Percentiles rank a stretch among this genome's conserved stretches.
These are phyloP conservation scores for Cyaniris semiargus DNA, from an alignment of 2,888 invertebrate genomes.

Conservation along the genomic window DNA sequence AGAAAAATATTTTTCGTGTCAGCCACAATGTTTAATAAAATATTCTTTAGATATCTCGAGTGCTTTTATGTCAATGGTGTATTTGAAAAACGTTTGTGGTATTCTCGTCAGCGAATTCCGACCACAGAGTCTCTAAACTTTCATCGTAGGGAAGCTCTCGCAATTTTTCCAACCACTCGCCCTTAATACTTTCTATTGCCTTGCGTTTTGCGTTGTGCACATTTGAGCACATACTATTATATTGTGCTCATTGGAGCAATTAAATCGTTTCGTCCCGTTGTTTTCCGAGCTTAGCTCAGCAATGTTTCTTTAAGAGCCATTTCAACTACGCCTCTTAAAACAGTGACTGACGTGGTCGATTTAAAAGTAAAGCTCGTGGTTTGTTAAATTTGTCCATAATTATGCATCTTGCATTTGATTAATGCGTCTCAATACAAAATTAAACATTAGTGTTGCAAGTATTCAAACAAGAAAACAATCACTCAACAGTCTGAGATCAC, in stretches of 20 bases:
- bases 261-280: no score
- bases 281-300: no score
- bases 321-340: no score
- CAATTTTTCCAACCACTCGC: slow-evolving; percentile 30
- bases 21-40: background rate
- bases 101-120: slow-evolving; percentile 37
- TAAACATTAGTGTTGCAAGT: background rate
- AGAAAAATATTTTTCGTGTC: slow-evolving; percentile 45
- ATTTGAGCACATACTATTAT: background rate
- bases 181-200: slow-evolving; percentile 34
- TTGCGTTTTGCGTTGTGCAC: slow-evolving; percentile 29
- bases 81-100: slow-evolving; percentile 3
- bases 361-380: no score
- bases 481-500: background rate
- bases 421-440: no score
- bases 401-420: no score
- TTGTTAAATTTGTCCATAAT: no score
- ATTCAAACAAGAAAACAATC: background rate
- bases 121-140: slow-evolving; percentile 49
- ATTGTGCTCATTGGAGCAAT: no score
- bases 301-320: no score
- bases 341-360: no score
- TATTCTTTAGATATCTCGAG: background rate
- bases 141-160: slow-evolving; percentile 40
- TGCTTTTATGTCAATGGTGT: background rate